A percentile compares a stretch with the other conserved stretches of the same genome.
Conservation (phyloP, 2,888 invertebrate genomes). For the Lepas anatifera region DNA sequence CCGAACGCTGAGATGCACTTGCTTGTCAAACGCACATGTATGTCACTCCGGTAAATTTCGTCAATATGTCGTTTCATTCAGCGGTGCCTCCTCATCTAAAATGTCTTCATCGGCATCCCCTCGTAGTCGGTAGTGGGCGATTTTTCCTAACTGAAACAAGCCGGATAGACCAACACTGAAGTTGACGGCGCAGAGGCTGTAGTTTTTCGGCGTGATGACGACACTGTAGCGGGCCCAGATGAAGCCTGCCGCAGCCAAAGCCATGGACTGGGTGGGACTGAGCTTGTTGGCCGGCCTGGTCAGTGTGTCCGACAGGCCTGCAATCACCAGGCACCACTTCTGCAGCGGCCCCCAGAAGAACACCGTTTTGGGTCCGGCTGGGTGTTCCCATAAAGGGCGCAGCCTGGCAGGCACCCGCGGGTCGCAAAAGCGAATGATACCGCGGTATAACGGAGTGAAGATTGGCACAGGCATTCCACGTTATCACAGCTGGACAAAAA, state of each 20-base stretch:
- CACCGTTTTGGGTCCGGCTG: not conserved
- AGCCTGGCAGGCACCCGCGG: not conserved
- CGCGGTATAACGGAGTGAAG: not conserved
- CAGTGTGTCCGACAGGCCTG: not conserved
- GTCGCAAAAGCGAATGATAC: not conserved
- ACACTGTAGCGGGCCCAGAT: not conserved
- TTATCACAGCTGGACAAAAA: too few relatives aligned
- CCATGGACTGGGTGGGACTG: not conserved
- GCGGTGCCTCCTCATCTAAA: too few relatives aligned
- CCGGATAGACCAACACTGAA: not conserved
- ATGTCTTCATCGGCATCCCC: too few relatives aligned
- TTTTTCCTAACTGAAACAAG: not conserved
- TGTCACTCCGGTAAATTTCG: too few relatives aligned
- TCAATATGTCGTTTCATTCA: too few relatives aligned
- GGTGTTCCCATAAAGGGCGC: not conserved
- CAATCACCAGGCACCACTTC: not conserved
- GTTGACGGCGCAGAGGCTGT: not conserved
- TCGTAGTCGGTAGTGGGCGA: not conserved
- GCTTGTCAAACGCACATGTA: too few relatives aligned
- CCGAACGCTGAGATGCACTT: too few relatives aligned
- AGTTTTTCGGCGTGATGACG: not conserved
- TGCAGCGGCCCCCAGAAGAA: conserved; percentile 3
- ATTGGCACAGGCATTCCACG: not conserved
- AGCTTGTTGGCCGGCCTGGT: not conserved
- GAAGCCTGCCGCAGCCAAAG: not conserved